These are phyloP conservation scores for Myoxocephalus aenaeus DNA, from an alignment of 2,797 vertebrate species.

Conservation along the genomic window DNA sequence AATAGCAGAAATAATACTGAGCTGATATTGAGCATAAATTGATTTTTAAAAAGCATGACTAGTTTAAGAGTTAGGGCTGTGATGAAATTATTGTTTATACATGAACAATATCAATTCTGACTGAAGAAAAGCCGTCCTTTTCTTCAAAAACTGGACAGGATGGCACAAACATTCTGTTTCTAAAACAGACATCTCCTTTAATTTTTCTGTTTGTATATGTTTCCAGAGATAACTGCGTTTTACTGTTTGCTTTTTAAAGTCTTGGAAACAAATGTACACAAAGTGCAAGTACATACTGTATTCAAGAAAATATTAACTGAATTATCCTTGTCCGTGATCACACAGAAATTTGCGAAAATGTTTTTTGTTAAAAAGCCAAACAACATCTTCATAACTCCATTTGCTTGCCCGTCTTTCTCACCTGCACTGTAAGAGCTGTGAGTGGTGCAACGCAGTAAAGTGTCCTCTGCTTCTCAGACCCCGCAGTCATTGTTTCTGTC, in stretches of 20 bases:
- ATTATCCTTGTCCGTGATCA: conserved; percentile 6
- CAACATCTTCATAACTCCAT: neutral
- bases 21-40: neutral
- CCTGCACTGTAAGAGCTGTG: conserved; percentile 24
- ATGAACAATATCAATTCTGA: conserved; percentile 33
- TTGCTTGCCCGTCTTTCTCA: conserved; percentile 18
- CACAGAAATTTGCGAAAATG: neutral
- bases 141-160: conserved; percentile 9
- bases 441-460: neutral
- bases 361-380: conserved; percentile 34
- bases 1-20: conserved; percentile 49
- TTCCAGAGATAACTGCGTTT: conserved; percentile 22
- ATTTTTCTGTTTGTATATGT: neutral
- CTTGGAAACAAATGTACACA: conserved; percentile 45
- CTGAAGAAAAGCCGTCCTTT: neutral
- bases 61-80: conserved; percentile 1
- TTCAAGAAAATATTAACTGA: conserved; percentile 25
- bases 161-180: conserved; percentile 11
- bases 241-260: conserved; percentile 19
- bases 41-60: neutral
- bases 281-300: conserved; percentile 51
- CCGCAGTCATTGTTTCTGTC: conserved; percentile 88
- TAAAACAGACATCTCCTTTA: conserved; percentile 3
- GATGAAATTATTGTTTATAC: conserved; percentile 18
- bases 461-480: conserved; percentile 82